A percentile compares a stretch with the other conserved stretches of the same genome.
phyloP scores from a whole-genome alignment of 2,797 vertebrate genomes.

The Chlorospingus semifuscus region DNA sequence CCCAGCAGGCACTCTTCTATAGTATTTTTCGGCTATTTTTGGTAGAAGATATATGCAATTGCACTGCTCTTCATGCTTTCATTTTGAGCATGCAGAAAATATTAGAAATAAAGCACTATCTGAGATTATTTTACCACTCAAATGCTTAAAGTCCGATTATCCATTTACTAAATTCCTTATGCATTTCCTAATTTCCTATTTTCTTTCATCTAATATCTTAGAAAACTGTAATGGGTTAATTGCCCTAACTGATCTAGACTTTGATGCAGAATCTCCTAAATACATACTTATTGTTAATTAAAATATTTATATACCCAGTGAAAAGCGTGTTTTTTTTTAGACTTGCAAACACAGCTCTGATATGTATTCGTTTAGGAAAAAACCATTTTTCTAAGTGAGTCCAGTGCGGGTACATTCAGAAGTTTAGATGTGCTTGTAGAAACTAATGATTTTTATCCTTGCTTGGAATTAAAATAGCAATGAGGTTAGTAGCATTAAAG shows the following conservation, averaged over 20 bases:
- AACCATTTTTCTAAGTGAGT: slow-evolving; percentile 32
- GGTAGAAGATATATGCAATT: slow-evolving; percentile 21
- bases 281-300: slow-evolving; percentile 61
- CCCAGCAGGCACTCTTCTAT: slow-evolving; percentile 33
- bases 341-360: slow-evolving; percentile 56
- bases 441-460: slow-evolving; percentile 58
- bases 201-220: slow-evolving; percentile 8
- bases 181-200: slow-evolving; percentile 24
- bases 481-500: not conserved
- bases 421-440: slow-evolving; percentile 57
- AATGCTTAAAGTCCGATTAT: not conserved
- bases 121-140: slow-evolving; percentile 19
- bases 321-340: not conserved
- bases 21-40: slow-evolving; percentile 60
- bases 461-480: slow-evolving; percentile 62
- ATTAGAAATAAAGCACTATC: slow-evolving; percentile 16
- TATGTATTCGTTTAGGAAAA: slow-evolving; percentile 58
- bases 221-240: slow-evolving; percentile 63
- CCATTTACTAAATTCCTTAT: slow-evolving; percentile 4
- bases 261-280: slow-evolving; percentile 56
- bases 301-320: slow-evolving; percentile 42
- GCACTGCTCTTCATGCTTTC: slow-evolving; percentile 5
- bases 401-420: not conserved
- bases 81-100: slow-evolving; percentile 21
- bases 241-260: slow-evolving; percentile 40